These are phyloP conservation scores for Picathartes gymnocephalus DNA, from an alignment of 2,113 vertebrate species.

Conservation along the genomic window DNA sequence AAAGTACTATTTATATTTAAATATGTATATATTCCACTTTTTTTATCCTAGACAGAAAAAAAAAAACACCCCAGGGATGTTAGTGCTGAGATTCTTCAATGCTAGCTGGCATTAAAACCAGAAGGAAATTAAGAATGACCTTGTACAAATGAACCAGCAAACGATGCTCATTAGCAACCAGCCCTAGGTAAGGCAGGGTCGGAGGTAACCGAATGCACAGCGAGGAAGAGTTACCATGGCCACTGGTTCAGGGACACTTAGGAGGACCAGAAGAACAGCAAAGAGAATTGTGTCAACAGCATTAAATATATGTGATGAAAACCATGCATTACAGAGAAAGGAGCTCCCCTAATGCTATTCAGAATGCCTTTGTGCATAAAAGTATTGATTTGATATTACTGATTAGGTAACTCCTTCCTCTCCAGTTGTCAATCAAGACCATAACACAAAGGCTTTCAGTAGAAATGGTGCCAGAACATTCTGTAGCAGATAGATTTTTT, in stretches of 20 bases:
- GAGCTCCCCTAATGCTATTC: neutral
- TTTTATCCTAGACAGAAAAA: neutral
- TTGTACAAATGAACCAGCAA: slow-evolving; percentile 2
- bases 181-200: neutral
- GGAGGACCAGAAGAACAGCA: neutral
- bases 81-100: neutral
- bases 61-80: neutral
- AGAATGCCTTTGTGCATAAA: neutral
- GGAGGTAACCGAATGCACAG: neutral
- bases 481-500: neutral
- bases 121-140: neutral
- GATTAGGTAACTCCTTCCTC: neutral
- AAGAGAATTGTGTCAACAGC: neutral
- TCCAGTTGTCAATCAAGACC: neutral
- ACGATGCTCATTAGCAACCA: slow-evolving; percentile 28
- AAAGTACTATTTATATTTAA: neutral
- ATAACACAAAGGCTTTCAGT: neutral
- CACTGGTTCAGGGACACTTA: slow-evolving; percentile 21
- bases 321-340: neutral
- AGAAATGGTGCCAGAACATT: neutral
- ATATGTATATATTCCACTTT: neutral
- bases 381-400: slow-evolving; percentile 9
- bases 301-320: neutral
- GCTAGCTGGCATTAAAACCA: neutral
- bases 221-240: neutral